phyloP scores from a whole-genome alignment of 2,888 invertebrate genomes.

The Orthosia cruda region DNA sequence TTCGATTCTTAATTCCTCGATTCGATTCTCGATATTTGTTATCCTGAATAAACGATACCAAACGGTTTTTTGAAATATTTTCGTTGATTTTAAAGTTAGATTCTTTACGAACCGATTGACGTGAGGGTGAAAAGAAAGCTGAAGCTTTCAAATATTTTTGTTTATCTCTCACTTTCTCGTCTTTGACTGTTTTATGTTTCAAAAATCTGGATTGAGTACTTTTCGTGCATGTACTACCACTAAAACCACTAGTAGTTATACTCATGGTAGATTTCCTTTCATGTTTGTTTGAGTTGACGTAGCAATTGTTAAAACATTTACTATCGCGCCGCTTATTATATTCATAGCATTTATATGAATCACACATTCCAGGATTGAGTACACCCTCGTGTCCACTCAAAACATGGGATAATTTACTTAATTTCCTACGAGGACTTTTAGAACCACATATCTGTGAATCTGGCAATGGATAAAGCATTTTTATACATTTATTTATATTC shows the following conservation, averaged over 20 bases:
- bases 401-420: conserved; percentile 4
- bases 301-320: conserved; percentile 12
- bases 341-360: conserved; percentile 24
- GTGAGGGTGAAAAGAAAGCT: conserved; percentile 1
- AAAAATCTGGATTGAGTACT: conserved; percentile 32
- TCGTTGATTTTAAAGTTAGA: conserved; percentile 72
- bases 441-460: conserved; percentile 12
- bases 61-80: conserved; percentile 68
- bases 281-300: conserved; percentile 3
- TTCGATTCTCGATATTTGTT: not conserved
- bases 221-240: conserved; percentile 12
- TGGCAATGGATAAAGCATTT: not conserved
- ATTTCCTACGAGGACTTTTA: conserved; percentile 22
- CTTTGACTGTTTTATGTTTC: conserved; percentile 3
- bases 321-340: conserved; percentile 9
- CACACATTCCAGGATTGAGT: conserved; percentile 12
- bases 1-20: not conserved
- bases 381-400: conserved; percentile 4
- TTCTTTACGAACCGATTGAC: conserved; percentile 65
- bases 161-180: conserved; percentile 1
- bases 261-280: conserved; percentile 39
- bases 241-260: conserved; percentile 16
- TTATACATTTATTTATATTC: conserved; percentile 1
- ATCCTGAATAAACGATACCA: not conserved
- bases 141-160: conserved; percentile 9